phyloP scores from a whole-genome alignment of 2,797 vertebrate genomes.

The Caiman crocodilus region DNA sequence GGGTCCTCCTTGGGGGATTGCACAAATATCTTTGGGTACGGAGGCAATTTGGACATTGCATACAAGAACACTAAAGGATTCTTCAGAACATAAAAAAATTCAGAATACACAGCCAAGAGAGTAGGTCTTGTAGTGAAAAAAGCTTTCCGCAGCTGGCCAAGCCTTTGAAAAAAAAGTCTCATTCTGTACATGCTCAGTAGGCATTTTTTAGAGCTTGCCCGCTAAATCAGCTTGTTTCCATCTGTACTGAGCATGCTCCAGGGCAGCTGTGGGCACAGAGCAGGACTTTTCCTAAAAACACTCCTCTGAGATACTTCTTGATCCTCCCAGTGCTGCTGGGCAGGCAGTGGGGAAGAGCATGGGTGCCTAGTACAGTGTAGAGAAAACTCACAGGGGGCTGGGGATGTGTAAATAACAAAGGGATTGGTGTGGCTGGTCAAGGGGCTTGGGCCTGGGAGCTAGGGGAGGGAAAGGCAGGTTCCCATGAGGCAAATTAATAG shows the following conservation, averaged over 20 bases:
- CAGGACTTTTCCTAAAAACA: background rate
- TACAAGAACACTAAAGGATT: too few relatives aligned
- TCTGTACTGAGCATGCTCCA: background rate
- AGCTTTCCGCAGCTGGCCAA: background rate
- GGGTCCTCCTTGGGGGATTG: too few relatives aligned
- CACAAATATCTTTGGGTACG: too few relatives aligned
- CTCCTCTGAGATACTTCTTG: background rate
- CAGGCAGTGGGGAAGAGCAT: background rate
- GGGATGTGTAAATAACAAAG: too few relatives aligned
- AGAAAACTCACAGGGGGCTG: background rate
- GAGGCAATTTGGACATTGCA: too few relatives aligned
- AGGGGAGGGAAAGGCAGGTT: background rate
- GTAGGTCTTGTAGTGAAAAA: rapidly evolving
- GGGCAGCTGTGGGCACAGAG: background rate
- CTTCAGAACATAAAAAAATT: too few relatives aligned
- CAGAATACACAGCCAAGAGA: too few relatives aligned
- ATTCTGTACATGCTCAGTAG: background rate
- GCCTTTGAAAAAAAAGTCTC: rapidly evolving
- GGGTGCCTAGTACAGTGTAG: background rate
- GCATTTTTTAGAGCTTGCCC: background rate
- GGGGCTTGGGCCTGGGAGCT: too few relatives aligned
- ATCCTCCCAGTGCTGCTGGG: background rate
- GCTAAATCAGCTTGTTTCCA: background rate
- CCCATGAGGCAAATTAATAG: too few relatives aligned
- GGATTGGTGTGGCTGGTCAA: too few relatives aligned